phyloP scores from a whole-genome alignment of 1,140 invertebrate species.

The Scaptodrosophila lebanonensis region DNA sequence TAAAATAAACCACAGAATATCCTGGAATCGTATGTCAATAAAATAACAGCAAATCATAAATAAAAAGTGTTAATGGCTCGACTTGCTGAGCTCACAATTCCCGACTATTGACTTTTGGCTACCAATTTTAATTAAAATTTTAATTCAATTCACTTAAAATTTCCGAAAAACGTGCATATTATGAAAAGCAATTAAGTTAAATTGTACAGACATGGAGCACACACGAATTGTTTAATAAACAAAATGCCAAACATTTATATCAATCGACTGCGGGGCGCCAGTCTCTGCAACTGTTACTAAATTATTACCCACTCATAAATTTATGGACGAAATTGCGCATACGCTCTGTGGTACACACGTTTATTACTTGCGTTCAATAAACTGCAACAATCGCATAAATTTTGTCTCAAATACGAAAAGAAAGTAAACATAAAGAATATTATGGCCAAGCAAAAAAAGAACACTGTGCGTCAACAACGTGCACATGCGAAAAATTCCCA shows the following conservation, averaged over 20 bases:
- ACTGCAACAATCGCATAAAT: constrained; percentile 52
- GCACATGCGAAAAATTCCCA: no score
- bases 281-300: constrained; percentile 8
- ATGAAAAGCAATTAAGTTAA: no score
- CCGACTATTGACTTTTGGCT: not conserved
- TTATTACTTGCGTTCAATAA: constrained; percentile 60
- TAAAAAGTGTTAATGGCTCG: constrained; percentile 5
- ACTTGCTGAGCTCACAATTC: not conserved
- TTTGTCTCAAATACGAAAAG: no score
- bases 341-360: constrained; percentile 30
- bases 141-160: no score
- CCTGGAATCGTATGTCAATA: constrained; percentile 33
- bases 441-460: no score
- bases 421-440: no score
- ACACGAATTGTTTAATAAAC: no score
- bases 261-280: constrained; percentile 41
- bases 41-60: constrained; percentile 22
- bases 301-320: constrained; percentile 58
- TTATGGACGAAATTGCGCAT: constrained; percentile 42
- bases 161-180: no score
- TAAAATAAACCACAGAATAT: constrained; percentile 32
- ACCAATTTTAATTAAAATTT: constrained; percentile 13
- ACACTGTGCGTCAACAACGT: no score
- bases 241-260: constrained; percentile 9
- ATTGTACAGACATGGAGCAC: no score